Evolutionary conservation across 2,888 invertebrate genomes (phyloP).

Genomic region (Orthonychiurus folsomi): DNA sequence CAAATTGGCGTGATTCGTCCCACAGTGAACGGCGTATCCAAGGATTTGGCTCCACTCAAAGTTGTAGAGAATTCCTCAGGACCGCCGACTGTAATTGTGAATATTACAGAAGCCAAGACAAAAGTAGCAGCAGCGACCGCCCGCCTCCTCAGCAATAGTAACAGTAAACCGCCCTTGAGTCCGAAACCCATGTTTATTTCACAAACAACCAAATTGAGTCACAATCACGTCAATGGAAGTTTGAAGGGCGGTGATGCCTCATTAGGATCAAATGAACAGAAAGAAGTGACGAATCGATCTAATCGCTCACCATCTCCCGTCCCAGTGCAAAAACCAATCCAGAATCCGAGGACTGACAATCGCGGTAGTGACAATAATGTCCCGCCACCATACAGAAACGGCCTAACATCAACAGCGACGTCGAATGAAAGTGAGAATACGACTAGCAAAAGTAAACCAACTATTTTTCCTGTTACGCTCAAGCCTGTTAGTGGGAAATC

Average conservation of each 20-base stretch:
- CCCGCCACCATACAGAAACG: not conserved
- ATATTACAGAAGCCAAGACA: not conserved
- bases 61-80: not conserved
- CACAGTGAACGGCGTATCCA: conserved; percentile 41
- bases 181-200: conserved; percentile 30
- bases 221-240: not conserved
- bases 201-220: not conserved
- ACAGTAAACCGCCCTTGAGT: conserved; percentile 35
- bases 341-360: not conserved
- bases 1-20: conserved; percentile 51
- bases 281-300: conserved; percentile 2
- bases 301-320: not conserved
- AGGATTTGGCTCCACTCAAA: not conserved
- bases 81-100: not conserved
- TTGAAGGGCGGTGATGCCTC: not conserved
- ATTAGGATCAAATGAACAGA: not conserved
- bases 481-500: conserved; percentile 4
- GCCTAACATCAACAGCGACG: not conserved
- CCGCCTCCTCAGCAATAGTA: not conserved
- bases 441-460: conserved; percentile 3
- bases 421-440: not conserved
- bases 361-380: not conserved
- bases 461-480: conserved; percentile 1
- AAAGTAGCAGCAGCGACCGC: not conserved
- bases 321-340: not conserved